A percentile compares a stretch with the other conserved stretches of the same genome.
phyloP scores from a whole-genome alignment of 2,113 vertebrate genomes.

The Dasyornis broadbenti region DNA sequence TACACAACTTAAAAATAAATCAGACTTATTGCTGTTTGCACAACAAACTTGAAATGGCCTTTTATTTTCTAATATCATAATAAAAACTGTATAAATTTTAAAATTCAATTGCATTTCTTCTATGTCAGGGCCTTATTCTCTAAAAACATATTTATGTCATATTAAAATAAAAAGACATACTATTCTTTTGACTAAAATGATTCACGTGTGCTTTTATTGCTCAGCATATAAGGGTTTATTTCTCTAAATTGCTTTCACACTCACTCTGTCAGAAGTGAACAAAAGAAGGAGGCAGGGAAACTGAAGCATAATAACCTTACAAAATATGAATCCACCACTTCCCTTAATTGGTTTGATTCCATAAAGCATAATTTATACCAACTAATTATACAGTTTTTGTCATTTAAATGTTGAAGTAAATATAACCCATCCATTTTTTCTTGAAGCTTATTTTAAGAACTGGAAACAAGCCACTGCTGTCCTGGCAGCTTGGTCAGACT shows the following conservation, averaged over 20 bases:
- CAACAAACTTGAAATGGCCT: neutral
- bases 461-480: neutral
- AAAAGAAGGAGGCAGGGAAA: neutral
- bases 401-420: slow-evolving; percentile 55
- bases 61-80: neutral
- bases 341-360: slow-evolving; percentile 54
- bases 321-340: slow-evolving; percentile 23
- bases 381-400: slow-evolving; percentile 2
- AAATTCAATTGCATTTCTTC: neutral
- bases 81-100: neutral
- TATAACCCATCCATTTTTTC: slow-evolving; percentile 7
- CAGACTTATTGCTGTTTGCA: neutral
- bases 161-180: neutral
- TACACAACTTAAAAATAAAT: neutral
- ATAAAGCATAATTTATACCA: slow-evolving; percentile 40
- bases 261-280: neutral
- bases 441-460: slow-evolving; percentile 5
- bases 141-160: neutral
- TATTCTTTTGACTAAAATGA: neutral
- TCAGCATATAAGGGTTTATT: neutral
- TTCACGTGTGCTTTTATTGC: neutral
- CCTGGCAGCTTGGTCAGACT: neutral
- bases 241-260: neutral
- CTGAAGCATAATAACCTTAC: neutral
- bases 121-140: neutral